phyloP scores from a whole-genome alignment of 92 coral and sea anemone species.

The Phenganax marumi region DNA sequence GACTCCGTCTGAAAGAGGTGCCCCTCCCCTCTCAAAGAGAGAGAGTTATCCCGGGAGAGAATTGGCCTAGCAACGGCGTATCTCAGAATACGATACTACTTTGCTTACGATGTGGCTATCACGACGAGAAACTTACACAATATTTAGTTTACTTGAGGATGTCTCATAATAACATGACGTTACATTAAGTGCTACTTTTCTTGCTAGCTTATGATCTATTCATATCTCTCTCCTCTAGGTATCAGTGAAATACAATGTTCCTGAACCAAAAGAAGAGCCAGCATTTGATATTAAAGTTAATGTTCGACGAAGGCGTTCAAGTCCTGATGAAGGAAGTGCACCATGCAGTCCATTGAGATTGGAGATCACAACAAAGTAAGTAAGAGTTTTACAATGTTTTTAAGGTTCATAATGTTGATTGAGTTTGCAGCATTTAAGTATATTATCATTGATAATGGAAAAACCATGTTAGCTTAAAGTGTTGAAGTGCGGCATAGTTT shows the following conservation, averaged over 20 bases:
- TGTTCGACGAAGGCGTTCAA: conserved; percentile 44
- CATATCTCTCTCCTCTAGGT: conserved; percentile 48
- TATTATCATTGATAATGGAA: background rate
- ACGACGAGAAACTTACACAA: too few relatives aligned
- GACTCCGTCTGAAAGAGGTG: too few relatives aligned
- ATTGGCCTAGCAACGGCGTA: too few relatives aligned
- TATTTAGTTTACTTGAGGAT: background rate
- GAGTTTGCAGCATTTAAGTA: background rate
- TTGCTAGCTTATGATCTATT: background rate
- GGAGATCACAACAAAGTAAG: conserved; percentile 70
- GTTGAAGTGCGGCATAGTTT: too few relatives aligned
- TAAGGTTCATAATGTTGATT: background rate
- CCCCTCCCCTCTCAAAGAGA: too few relatives aligned
- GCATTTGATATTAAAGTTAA: conserved; percentile 72
- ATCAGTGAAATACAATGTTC: conserved; percentile 81
- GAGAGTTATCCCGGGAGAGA: too few relatives aligned
- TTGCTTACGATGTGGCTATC: too few relatives aligned
- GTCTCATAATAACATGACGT: background rate
- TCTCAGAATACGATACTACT: too few relatives aligned
- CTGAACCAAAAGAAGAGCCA: conserved; percentile 70
- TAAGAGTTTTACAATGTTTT: background rate
- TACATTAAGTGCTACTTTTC: background rate
- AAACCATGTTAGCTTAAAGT: too few relatives aligned
- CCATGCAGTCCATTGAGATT: conserved; percentile 73
- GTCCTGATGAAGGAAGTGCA: conserved; percentile 31